phyloP scores from a whole-genome alignment of 2,797 vertebrate genomes.

The Enteromius fasciolatus region DNA sequence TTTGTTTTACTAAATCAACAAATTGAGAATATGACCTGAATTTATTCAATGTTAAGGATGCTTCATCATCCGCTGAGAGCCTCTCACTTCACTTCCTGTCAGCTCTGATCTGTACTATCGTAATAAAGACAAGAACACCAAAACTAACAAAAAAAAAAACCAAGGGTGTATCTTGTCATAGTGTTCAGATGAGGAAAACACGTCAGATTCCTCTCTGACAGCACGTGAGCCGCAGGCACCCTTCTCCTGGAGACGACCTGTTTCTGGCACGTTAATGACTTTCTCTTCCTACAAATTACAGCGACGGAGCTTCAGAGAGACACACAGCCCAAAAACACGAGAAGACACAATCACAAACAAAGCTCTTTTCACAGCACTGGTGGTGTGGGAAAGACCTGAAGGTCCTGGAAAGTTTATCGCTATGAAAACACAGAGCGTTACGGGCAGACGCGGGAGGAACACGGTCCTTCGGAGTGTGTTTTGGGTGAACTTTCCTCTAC shows the following conservation, averaged over 20 bases:
- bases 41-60: neutral
- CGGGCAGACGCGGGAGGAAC: neutral
- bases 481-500: neutral
- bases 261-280: neutral
- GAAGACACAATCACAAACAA: neutral
- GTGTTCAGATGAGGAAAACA: neutral
- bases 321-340: constrained; percentile 49
- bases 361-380: neutral
- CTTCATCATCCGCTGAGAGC: neutral
- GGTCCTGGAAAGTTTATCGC: neutral
- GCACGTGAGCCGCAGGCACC: neutral
- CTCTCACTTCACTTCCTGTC: no score
- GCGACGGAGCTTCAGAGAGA: neutral
- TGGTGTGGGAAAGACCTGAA: neutral
- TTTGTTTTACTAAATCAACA: no score
- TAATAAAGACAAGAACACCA: no score
- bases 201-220: neutral
- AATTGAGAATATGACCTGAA: neutral
- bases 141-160: no score
- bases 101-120: no score
- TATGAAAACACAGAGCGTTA: neutral
- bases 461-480: neutral
- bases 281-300: neutral
- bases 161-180: neutral
- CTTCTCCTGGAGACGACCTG: neutral